phyloP scores from a whole-genome alignment of 2,888 invertebrate genomes.

The Zaprionus lineosus region DNA sequence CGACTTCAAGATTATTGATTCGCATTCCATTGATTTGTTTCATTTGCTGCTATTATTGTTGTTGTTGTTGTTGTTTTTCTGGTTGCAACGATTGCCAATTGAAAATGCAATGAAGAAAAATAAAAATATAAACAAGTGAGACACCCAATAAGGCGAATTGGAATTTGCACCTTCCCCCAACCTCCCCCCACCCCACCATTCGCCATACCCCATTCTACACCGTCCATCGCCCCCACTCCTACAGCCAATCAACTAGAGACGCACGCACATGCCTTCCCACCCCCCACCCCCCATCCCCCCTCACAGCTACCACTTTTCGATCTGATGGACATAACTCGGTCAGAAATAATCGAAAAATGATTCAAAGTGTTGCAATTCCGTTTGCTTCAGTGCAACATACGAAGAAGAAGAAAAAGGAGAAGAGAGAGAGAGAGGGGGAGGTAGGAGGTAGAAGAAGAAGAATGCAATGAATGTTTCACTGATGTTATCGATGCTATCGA shows the following conservation, averaged over 20 bases:
- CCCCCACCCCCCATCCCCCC: neutral
- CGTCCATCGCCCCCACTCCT: neutral
- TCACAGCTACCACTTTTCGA: neutral
- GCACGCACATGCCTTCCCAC: neutral
- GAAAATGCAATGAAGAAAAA: conserved; percentile 18
- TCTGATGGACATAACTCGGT: conserved; percentile 4
- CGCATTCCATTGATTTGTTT: conserved; percentile 67
- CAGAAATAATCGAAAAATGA: conserved; percentile 19
- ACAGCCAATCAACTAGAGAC: neutral
- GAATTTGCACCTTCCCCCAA: conserved; percentile 18
- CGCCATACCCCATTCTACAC: neutral
- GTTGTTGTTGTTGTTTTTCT: conserved; percentile 12
- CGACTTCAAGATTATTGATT: conserved; percentile 62
- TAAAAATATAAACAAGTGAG: neutral
- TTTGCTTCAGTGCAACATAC: conserved; percentile 1
- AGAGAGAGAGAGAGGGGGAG: no score
- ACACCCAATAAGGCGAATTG: conserved; percentile 15
- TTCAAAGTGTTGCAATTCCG: conserved; percentile 18
- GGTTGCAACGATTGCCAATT: conserved; percentile 24
- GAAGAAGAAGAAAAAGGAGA: conserved; percentile 1
- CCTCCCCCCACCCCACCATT: neutral
- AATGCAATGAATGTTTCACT: no score
- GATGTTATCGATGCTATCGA: no score
- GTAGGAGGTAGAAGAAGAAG: no score
- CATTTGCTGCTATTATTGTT: conserved; percentile 15